phyloP scores from a whole-genome alignment of 2,113 vertebrate species.

The Alouatta palliata region DNA sequence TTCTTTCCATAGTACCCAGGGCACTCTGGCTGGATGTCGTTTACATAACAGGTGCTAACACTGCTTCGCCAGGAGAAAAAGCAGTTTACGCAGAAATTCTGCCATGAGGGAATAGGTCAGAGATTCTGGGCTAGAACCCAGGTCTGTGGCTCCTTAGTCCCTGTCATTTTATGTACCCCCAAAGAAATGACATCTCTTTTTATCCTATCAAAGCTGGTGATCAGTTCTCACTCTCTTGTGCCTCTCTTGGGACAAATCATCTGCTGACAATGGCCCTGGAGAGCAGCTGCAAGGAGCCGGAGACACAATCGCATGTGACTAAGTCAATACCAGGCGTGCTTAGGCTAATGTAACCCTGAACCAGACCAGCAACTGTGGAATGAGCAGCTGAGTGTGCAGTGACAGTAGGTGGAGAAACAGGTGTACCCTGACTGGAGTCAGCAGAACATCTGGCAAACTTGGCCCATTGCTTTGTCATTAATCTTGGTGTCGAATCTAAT shows the following conservation, averaged over 20 bases:
- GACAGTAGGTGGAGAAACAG: constrained; percentile 8
- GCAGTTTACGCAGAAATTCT: not conserved
- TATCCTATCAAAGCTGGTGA: not conserved
- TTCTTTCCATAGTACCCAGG: not conserved
- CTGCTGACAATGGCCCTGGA: not conserved
- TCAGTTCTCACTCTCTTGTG: not conserved
- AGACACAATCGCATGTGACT: not conserved
- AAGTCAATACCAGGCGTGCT: not conserved
- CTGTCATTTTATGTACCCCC: not conserved
- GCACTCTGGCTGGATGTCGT: not conserved
- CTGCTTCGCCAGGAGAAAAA: not conserved
- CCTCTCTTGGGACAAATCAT: not conserved
- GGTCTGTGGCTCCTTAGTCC: not conserved
- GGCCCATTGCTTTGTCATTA: constrained; percentile 62
- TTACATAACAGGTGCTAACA: not conserved
- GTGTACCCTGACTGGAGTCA: constrained; percentile 36
- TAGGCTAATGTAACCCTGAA: not conserved
- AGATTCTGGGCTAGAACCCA: not conserved
- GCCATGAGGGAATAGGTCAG: not conserved
- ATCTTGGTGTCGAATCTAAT: constrained; percentile 68
- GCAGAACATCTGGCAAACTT: constrained; percentile 57
- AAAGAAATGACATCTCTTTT: not conserved
- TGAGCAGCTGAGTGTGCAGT: not conserved
- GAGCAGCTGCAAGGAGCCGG: not conserved
- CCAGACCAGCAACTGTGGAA: not conserved